phyloP scores from a whole-genome alignment of 2,797 vertebrate genomes.

The Ctenopoma multispine region DNA sequence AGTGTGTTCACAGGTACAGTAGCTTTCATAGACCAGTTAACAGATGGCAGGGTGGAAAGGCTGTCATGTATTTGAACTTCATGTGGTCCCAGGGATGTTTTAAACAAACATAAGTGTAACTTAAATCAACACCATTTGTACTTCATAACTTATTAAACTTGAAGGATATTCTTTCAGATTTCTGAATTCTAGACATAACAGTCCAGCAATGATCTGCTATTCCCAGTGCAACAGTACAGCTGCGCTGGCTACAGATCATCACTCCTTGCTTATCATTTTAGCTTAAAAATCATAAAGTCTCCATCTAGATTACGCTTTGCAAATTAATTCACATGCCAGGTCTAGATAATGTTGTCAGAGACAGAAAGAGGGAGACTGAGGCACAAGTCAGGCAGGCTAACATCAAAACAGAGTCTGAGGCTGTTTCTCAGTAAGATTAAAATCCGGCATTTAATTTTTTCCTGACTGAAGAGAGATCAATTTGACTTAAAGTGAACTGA shows the following conservation, averaged over 20 bases:
- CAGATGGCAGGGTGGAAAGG: not conserved
- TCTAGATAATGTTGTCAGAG: not conserved
- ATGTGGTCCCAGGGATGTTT: not conserved
- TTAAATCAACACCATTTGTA: not conserved
- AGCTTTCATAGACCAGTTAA: not conserved
- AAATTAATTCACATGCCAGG: not conserved
- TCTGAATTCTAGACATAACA: not conserved
- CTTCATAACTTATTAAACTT: not conserved
- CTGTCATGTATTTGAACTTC: not conserved
- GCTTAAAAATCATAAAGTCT: not conserved
- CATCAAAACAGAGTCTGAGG: not conserved
- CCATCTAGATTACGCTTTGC: not conserved
- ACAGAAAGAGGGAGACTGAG: too few species aligned
- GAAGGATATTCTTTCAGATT: not conserved
- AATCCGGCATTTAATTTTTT: slow-evolving; percentile 6
- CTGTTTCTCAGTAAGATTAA: not conserved
- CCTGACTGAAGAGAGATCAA: not conserved
- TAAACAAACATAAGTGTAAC: not conserved
- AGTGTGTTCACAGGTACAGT: not conserved
- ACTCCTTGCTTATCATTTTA: not conserved
- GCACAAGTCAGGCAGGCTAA: not conserved
- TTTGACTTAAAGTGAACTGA: not conserved
- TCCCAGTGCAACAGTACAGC: not conserved
- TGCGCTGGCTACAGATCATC: not conserved
- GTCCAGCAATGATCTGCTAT: not conserved